Evolutionary conservation across 2,797 vertebrate genomes (phyloP).

Genomic region (Acipenser transmontanus): DNA sequence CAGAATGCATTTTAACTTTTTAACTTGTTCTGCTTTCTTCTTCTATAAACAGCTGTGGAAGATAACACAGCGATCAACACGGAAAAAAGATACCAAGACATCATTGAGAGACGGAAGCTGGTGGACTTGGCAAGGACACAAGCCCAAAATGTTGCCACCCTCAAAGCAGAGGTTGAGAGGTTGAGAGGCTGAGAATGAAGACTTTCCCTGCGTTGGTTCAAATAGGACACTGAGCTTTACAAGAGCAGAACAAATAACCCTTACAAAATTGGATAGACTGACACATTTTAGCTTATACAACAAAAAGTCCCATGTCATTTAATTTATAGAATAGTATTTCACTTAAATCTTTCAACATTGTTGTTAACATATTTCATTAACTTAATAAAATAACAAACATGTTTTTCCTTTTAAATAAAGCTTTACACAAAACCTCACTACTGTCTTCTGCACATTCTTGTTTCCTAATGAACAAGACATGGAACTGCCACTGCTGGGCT

Average conservation of each 20-base stretch:
- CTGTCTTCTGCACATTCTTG: too few relatives aligned
- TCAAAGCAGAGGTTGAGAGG: conserved; percentile 63
- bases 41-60: conserved; percentile 47
- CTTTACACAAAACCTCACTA: too few relatives aligned
- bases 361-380: too few relatives aligned
- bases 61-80: conserved; percentile 43
- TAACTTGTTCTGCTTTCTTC: conserved; percentile 8
- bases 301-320: too few relatives aligned
- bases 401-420: too few relatives aligned
- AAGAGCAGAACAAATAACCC: conserved; percentile 3
- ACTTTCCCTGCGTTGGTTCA: conserved; percentile 62
- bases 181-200: conserved; percentile 67
- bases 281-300: too few relatives aligned
- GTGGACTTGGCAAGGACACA: conserved; percentile 54
- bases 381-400: too few relatives aligned
- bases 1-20: not conserved
- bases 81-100: conserved; percentile 59
- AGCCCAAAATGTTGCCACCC: conserved; percentile 55
- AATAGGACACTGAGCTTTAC: conserved; percentile 39
- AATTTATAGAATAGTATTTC: too few relatives aligned
- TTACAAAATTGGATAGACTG: too few relatives aligned
- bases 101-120: conserved; percentile 63
- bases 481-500: too few relatives aligned
- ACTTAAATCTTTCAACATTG: too few relatives aligned
- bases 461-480: too few relatives aligned